Base-by-base conservation (phyloP, 2,888 invertebrate genomes). In the Panorpa germanica region DNA sequence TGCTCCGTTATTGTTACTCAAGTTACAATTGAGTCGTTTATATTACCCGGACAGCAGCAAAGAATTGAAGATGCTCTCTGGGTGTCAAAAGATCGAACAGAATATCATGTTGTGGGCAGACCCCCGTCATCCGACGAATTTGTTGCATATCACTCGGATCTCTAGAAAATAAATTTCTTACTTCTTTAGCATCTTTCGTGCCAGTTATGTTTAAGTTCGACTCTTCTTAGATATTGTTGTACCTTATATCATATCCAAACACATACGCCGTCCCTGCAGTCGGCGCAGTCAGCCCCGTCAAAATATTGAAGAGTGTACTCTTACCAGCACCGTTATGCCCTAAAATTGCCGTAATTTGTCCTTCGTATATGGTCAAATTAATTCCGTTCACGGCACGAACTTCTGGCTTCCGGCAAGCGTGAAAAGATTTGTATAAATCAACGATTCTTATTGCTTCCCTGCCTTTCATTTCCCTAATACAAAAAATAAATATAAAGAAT, bases 311-410 rank as follows among this genome's bases (percentile, higher is more conserved):
- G 6, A 83, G 56, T 0, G 83, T 83, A 1, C 82, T 82, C 52
- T 86, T 85, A 4, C 85, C 85, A 20, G 85, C 83, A 1, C 83
- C 83, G 44, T 85, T 85, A 43, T 83, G 83, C 0, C 83, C 85
- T 35, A 85, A 53, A 13, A 85, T 72, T 0, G 82, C 82, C 0
- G 83, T 85, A 36, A 85, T 83, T 51, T 85, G 82, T 0, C 61
- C 81, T 47, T 83, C 80, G 53, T 83, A 85, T 37, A 85, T 77
- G 33, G 77, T 77, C 33, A 83, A 52, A 47, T 76, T 75, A 19
- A 82, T 73, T 3, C 74, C 76, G 40, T 78, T 75, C 2, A 80
- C 70, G 2, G 78, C 78, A 41, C 73, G 72, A 5, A 72, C 55
- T 45, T 74, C 72, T 0, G 71, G 63, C 34, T 65, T 64, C 1